phyloP scores from a whole-genome alignment of 2,113 vertebrate species.

The Lipophrys pholis region DNA sequence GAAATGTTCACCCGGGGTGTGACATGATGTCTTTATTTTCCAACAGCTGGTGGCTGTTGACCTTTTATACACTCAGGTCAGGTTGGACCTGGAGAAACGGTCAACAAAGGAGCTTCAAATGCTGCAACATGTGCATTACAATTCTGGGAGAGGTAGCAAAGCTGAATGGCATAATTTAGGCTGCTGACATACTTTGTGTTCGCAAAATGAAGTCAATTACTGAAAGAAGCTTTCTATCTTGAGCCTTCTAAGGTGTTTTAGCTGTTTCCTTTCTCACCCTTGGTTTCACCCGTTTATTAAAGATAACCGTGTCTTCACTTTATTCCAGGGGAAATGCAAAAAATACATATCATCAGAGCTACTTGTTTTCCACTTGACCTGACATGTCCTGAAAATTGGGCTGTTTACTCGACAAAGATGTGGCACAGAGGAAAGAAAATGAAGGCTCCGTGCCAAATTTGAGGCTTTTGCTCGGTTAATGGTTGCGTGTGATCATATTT shows the following conservation, averaged over 20 bases:
- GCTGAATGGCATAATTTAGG: conserved; percentile 2
- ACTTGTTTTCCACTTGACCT: conserved; percentile 80
- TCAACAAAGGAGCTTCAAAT: conserved; percentile 31
- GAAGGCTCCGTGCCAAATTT: conserved; percentile 38
- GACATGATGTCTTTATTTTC: conserved; percentile 14
- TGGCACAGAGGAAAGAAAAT: conserved; percentile 49
- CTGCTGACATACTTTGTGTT: conserved; percentile 31
- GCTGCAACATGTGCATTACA: conserved; percentile 34
- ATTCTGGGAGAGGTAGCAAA: conserved; percentile 26
- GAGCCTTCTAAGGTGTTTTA: conserved; percentile 47
- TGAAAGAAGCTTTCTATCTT: conserved; percentile 5
- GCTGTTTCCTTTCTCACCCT: conserved; percentile 35
- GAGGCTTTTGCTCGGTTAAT: not conserved
- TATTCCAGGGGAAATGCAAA: conserved; percentile 52
- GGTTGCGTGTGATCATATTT: conserved; percentile 3
- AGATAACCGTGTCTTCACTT: conserved; percentile 41
- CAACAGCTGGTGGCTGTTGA: conserved; percentile 11
- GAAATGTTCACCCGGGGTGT: not conserved
- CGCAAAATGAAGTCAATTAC: conserved; percentile 43
- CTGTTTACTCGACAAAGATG: conserved; percentile 67
- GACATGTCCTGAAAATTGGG: conserved; percentile 74
- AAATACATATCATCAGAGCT: conserved; percentile 60
- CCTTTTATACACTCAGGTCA: conserved; percentile 31
- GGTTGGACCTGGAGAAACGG: conserved; percentile 22
- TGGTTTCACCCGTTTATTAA: conserved; percentile 28